Percentiles rank a stretch among this genome's conserved stretches.
These are phyloP conservation scores for Hemiscyllium ocellatum DNA, from an alignment of 2,113 vertebrate genomes.

Conservation along the genomic window DNA sequence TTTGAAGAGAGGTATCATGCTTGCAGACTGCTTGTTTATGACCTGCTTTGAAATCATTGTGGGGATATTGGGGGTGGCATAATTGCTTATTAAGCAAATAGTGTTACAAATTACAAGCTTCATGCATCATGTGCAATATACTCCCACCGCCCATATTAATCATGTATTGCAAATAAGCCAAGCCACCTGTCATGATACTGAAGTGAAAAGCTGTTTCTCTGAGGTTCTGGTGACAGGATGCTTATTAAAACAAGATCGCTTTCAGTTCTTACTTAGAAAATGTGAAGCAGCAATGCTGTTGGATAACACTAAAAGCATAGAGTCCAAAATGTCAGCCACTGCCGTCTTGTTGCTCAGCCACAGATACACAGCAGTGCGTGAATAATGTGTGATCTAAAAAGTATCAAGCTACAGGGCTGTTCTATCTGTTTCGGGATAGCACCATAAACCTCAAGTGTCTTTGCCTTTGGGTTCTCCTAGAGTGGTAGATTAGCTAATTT, in stretches of 20 bases:
- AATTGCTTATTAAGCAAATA: neutral
- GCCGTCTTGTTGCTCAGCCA: neutral
- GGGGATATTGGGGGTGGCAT: conserved; percentile 8
- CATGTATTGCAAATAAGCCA: conserved; percentile 17
- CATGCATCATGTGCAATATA: neutral
- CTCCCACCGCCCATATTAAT: neutral
- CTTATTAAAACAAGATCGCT: neutral
- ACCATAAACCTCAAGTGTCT: too few species aligned
- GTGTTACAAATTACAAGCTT: neutral
- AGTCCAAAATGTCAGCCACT: neutral
- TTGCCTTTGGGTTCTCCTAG: too few species aligned
- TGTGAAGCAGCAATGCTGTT: neutral
- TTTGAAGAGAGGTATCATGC: neutral
- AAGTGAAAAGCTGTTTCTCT: neutral
- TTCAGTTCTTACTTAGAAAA: neutral
- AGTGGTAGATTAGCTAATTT: too few species aligned
- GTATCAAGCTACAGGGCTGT: neutral
- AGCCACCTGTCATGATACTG: neutral
- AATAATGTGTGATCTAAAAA: neutral
- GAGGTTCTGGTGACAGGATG: neutral
- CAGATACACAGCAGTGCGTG: neutral
- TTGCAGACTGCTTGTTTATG: neutral
- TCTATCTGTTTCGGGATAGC: neutral
- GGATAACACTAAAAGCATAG: too few species aligned
- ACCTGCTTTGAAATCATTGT: neutral